Percentiles rank a stretch among this genome's conserved stretches.
Evolutionary conservation across 2,797 vertebrate genomes (phyloP).

Genomic region (Phataginus tetradactyla): DNA sequence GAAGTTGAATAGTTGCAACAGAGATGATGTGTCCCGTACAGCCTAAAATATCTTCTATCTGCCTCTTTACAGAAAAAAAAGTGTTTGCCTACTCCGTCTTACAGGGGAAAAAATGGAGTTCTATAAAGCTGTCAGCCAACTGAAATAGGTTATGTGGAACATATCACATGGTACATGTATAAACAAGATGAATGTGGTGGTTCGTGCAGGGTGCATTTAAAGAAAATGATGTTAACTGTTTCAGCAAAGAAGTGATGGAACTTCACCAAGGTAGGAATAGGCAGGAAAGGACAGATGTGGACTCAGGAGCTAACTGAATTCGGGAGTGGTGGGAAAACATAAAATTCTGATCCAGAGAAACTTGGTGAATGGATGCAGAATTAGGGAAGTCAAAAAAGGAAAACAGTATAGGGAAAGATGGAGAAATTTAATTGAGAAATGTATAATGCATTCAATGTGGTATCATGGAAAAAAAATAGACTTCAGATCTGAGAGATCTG

Average conservation of each 20-base stretch:
- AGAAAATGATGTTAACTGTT: not conserved
- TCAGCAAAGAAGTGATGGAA: not conserved
- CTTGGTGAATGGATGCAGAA: not conserved
- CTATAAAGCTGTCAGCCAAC: not conserved
- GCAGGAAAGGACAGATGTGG: not conserved
- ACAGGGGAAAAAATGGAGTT: not conserved
- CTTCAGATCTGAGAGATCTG: not conserved
- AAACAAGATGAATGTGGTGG: not conserved
- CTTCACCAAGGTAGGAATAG: not conserved
- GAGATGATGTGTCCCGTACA: not conserved
- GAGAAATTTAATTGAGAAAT: not conserved
- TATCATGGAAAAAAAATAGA: not conserved
- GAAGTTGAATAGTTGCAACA: not conserved
- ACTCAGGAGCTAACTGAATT: not conserved
- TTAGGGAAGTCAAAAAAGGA: not conserved
- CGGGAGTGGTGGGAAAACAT: not conserved
- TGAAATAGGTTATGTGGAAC: not conserved
- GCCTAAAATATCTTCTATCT: not conserved
- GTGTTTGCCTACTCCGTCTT: not conserved
- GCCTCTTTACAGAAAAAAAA: not conserved
- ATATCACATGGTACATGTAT: not conserved
- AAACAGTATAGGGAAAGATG: not conserved
- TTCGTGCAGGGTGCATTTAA: not conserved
- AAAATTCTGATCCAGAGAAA: not conserved
- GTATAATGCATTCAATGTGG: not conserved